Evolutionary conservation across 2,888 invertebrate genomes (phyloP), one percentile per base, ranked within the genome.

Genomic region (Rotaria sp.): DNA sequence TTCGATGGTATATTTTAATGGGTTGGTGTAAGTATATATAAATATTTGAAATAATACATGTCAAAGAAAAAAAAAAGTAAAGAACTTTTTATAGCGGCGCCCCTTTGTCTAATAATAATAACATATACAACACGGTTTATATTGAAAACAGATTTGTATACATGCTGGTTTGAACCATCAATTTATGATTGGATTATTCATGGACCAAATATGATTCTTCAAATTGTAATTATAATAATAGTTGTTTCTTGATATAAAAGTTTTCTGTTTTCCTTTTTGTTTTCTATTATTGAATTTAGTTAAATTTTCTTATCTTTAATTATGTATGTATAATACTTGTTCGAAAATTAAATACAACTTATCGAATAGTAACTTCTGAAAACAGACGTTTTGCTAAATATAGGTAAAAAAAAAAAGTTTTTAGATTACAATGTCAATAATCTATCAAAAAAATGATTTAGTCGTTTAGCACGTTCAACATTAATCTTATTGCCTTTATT

Each of bases 401-500:
- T 80, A 80, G 41, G 80, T 80, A 80, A 80, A 80, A 8, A 45
- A 45, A 45, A 11, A 8, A 45, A 45, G 13, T 41, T 80, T 18
- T 80, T 2, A 13, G 5, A 74, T 11, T 38, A 13, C 2, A n/a
- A 21, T 21, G 18, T 2, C 1, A 13, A 10, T 35, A 67, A 35
- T 59, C 30, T 10, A 3, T 30, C 1, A 35, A 26, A 67, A 35
- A 18, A 24, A 15, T 3, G 5, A 15, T 45, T 13, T 80, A 80
- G 80, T 45, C 80, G 80, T 45, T 80, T 80, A 45, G 26, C 80
- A 26, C 80, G 80, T n/a, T 80, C 80, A 45, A 80, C 80, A 45
- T 80, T 80, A 26, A 80, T 80, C 18, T 80, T 80, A 45, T 45
- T 80, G 3, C 80, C 80, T 80, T 26, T 80, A 80, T 80, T 80